These are phyloP conservation scores for Oscheius onirici DNA, from an alignment of 2,888 invertebrate genomes.

Conservation along the genomic window DNA sequence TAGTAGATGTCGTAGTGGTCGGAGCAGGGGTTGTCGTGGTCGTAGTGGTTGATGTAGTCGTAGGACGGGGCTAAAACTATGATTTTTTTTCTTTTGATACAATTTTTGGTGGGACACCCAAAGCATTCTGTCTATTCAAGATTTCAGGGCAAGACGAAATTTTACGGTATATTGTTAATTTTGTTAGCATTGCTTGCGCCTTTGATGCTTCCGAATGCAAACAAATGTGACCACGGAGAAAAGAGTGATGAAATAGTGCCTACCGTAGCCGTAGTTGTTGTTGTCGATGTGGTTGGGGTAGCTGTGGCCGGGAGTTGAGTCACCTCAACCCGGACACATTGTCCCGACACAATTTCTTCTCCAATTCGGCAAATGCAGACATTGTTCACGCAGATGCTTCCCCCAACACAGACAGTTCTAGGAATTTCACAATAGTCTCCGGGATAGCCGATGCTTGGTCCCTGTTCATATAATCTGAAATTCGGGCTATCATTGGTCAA, in stretches of 20 bases:
- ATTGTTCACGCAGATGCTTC: constrained; percentile 48
- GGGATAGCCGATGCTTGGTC: constrained; percentile 50
- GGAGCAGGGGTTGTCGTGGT: neutral
- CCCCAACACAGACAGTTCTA: constrained; percentile 51
- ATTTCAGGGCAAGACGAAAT: too few relatives aligned
- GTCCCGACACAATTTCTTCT: constrained; percentile 46
- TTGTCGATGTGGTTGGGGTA: constrained; percentile 22
- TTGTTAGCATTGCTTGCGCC: too few relatives aligned
- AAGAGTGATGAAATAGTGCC: too few relatives aligned
- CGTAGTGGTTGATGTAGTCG: constrained; percentile 1
- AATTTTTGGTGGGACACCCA: too few relatives aligned
- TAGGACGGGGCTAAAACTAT: neutral
- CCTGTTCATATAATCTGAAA: constrained; percentile 15
- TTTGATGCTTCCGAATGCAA: too few relatives aligned
- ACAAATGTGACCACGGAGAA: too few relatives aligned
- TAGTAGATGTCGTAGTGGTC: constrained; percentile 6
- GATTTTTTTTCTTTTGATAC: too few relatives aligned
- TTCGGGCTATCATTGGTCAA: neutral
- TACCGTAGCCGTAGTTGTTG: constrained; percentile 2
- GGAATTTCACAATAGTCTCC: constrained; percentile 46
- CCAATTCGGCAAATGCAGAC: constrained; percentile 49
- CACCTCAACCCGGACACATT: constrained; percentile 40
- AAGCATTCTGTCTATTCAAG: too few relatives aligned
- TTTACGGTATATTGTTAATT: too few relatives aligned
- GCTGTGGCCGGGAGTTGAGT: constrained; percentile 1